Evolutionary conservation across 1,140 invertebrate genomes (phyloP), one percentile per base, ranked within the genome.

Genomic region (Tenebrio molitor): DNA sequence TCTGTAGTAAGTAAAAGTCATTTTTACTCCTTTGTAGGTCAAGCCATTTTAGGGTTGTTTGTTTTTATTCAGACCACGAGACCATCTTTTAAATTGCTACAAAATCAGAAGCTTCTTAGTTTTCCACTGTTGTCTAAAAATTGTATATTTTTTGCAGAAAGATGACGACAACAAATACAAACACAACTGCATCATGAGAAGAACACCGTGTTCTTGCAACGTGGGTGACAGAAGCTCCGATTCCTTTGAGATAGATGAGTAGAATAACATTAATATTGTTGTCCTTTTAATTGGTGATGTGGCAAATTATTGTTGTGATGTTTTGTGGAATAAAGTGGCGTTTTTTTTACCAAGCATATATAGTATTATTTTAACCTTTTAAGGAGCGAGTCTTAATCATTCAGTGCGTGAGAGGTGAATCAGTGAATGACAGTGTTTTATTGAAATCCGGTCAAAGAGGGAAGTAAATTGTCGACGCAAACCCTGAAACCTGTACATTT

Each of bases 201-300:
- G 19, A 29, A 23, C 8, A 25, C 2, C 23, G 8, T 58, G 50
- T 29, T n/a, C 21, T n/a, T 58, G 50, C 7, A 8, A 23, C 19
- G 15, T 17, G 15, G 44, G 17, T 10, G 23, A 58, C 15, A 58
- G 14, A 25, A 58, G 50, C 50, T 58, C 50, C 50, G 50, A 58
- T 29, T 58, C 50, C 6, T 58, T 58, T 58, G 50, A 58, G 8
- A 58, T 58, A 58, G 50, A 58, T 58, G 50, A 58, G 23, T 58
- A 50, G 44, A 50, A 21, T 50, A 29, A 12, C 29, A 8, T 58
- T 5, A 29, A 19, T n/a, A n/a, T n/a, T n/a, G 3, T n/a, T 25
- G 5, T 39, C 2, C 21, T 25, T 58, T 58, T 21, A 21, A 46
- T 53, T 53, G 17, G 19, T 53, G n/a, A 29, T 58, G 23, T 25